Conservation (phyloP, 2,888 invertebrate genomes). For the Andrena praecox region DNA sequence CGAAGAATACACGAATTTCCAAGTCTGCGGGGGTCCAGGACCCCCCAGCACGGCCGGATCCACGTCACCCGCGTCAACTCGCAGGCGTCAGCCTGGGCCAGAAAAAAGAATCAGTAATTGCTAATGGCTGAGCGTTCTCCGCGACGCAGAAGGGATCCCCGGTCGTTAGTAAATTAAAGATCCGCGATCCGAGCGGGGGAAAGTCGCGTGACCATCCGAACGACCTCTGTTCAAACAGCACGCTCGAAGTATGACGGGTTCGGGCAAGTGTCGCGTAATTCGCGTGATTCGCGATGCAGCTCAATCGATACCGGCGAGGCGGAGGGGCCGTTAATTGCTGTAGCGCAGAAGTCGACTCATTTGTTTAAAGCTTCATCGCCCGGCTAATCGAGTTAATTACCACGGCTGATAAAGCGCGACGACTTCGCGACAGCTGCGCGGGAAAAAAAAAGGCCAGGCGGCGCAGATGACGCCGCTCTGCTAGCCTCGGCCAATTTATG, state of each 20-base stretch:
- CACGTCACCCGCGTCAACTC: not conserved
- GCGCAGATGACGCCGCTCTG: conserved; percentile 62
- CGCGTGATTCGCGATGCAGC: conserved; percentile 62
- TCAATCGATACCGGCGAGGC: conserved; percentile 54
- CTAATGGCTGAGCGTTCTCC: conserved; percentile 34
- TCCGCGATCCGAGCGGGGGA: conserved; percentile 22
- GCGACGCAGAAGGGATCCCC: conserved; percentile 11
- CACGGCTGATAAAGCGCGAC: conserved; percentile 57
- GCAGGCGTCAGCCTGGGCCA: not conserved
- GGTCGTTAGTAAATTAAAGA: conserved; percentile 53
- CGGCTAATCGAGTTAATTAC: conserved; percentile 73
- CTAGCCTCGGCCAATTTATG: conserved; percentile 72
- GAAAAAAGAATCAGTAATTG: conserved; percentile 43
- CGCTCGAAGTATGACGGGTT: conserved; percentile 1
- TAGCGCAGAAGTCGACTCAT: conserved; percentile 56
- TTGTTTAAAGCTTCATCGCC: conserved; percentile 63
- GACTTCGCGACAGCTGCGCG: conserved; percentile 63
- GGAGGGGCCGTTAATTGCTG: conserved; percentile 56
- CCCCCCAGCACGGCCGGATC: not conserved
- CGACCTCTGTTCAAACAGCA: conserved; percentile 27
- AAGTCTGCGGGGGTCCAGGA: conserved; percentile 24
- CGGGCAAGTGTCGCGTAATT: conserved; percentile 58
- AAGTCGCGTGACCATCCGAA: conserved; percentile 48
- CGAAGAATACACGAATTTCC: conserved; percentile 44
- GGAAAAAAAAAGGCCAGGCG: conserved; percentile 6